A percentile compares a stretch with the other conserved stretches of the same genome.
phyloP scores from a whole-genome alignment of 2,113 vertebrate species.

The Phrynosoma platyrhinos region DNA sequence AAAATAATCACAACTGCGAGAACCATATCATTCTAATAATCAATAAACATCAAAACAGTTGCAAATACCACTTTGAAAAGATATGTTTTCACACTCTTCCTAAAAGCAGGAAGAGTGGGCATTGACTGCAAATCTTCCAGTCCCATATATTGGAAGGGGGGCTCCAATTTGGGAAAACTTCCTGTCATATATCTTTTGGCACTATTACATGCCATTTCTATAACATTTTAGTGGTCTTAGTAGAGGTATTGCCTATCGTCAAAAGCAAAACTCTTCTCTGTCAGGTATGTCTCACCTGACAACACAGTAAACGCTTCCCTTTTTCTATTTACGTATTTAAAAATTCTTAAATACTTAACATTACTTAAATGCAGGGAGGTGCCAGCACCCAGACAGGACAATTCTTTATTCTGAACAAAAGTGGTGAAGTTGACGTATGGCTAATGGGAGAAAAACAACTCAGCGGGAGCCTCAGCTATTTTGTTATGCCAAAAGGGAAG shows the following conservation, averaged over 20 bases:
- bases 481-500: slow-evolving; percentile 50
- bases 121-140: no score
- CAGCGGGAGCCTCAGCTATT: slow-evolving; percentile 41
- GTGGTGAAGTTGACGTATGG: slow-evolving; percentile 34
- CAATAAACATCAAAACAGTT: no score
- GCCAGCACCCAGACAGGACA: slow-evolving; percentile 32
- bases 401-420: slow-evolving; percentile 28
- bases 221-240: background rate
- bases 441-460: slow-evolving; percentile 51
- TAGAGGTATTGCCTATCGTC: no score
- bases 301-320: slow-evolving; percentile 29
- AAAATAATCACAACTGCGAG: no score
- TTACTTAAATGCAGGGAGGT: slow-evolving; percentile 43
- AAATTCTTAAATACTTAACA: background rate
- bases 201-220: background rate
- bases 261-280: slow-evolving; percentile 34
- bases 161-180: background rate
- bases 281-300: background rate
- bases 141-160: no score
- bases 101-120: no score
- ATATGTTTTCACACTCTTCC: no score
- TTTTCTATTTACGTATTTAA: slow-evolving; percentile 30
- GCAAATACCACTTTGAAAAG: no score
- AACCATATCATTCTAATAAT: no score
- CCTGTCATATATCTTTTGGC: background rate